Percentiles rank a stretch among this genome's conserved stretches.
These are phyloP conservation scores for Propithecus coquereli DNA, from an alignment of 2,113 vertebrate species.

Conservation along the genomic window DNA sequence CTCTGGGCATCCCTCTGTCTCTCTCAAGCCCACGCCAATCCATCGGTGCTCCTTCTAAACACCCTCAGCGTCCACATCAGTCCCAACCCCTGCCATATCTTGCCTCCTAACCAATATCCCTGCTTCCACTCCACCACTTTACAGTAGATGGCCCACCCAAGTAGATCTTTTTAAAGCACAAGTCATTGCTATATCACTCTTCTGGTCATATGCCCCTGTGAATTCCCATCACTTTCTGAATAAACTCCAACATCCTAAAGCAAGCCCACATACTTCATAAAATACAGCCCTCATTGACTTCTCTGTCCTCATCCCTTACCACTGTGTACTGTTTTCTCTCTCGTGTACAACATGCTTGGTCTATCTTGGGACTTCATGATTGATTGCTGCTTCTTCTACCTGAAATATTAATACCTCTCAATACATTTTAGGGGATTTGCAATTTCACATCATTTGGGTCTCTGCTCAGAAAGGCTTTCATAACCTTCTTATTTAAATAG, in stretches of 20 bases:
- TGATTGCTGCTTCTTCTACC: neutral
- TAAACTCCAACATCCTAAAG: too few species aligned
- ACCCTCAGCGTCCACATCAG: rapidly evolving
- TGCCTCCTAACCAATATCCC: rapidly evolving
- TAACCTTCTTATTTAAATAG: neutral
- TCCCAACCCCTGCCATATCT: neutral
- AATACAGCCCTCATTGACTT: rapidly evolving
- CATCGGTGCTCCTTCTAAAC: neutral
- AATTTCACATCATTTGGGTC: neutral
- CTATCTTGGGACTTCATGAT: neutral
- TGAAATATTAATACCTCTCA: neutral
- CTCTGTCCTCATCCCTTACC: neutral
- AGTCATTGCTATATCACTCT: too few species aligned
- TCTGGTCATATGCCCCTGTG: too few species aligned
- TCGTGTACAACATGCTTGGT: rapidly evolving
- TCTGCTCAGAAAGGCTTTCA: neutral
- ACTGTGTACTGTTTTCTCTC: neutral
- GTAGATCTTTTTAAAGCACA: neutral
- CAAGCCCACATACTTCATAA: rapidly evolving
- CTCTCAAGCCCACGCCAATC: too few species aligned
- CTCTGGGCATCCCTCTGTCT: rapidly evolving
- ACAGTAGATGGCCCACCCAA: rapidly evolving
- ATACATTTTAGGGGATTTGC: neutral
- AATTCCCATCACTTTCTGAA: neutral
- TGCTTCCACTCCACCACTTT: neutral